Conservation (phyloP, 2,888 invertebrate species). For the Pelosia muscerda region DNA sequence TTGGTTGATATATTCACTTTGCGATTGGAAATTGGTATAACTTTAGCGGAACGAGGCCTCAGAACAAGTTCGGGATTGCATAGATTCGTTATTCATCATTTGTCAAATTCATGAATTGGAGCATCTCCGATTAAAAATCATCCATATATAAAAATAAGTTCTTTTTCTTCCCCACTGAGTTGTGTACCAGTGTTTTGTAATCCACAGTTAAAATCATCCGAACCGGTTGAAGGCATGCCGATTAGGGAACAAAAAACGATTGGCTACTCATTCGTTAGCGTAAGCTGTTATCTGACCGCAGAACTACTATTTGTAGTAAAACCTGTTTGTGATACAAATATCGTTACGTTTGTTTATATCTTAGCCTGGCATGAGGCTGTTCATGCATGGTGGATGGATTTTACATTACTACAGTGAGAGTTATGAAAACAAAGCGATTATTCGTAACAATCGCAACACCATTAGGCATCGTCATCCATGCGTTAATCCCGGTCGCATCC, state of each 20-base stretch:
- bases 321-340: slow-evolving; percentile 32
- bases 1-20: too few species aligned
- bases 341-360: neutral
- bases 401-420: neutral
- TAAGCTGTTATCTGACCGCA: slow-evolving; percentile 26
- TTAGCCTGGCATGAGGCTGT: neutral
- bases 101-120: neutral
- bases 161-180: neutral
- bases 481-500: too few species aligned
- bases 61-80: too few species aligned
- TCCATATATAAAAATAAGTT: neutral
- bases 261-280: slow-evolving; percentile 15
- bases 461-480: too few species aligned
- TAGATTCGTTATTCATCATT: too few species aligned
- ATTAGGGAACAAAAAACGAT: slow-evolving; percentile 21
- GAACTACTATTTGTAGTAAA: slow-evolving; percentile 28
- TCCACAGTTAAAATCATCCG: slow-evolving; percentile 9
- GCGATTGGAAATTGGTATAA: too few species aligned
- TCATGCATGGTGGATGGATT: neutral
- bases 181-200: slow-evolving; percentile 6
- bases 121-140: neutral
- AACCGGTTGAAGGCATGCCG: slow-evolving; percentile 9
- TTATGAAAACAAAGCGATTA: neutral
- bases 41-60: too few species aligned
- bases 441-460: too few species aligned